Conservation (phyloP, 1,140 invertebrate species). For the Sycophila sp. region DNA sequence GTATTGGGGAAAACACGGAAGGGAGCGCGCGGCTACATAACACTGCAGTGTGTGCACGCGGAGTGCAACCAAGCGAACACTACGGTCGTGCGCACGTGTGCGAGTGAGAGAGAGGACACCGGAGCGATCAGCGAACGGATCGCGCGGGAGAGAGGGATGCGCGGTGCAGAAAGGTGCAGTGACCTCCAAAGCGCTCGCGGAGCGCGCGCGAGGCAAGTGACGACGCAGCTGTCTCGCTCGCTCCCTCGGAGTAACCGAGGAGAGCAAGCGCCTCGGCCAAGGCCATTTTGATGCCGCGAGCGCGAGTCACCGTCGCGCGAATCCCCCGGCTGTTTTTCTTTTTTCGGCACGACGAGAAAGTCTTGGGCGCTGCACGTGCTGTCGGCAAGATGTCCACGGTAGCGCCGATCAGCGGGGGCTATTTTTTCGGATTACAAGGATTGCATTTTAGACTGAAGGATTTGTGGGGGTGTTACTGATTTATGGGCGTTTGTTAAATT, state of each 20-base stretch:
- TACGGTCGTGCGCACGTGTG: conserved; percentile 19
- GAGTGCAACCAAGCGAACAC: background rate
- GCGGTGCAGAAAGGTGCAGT: conserved; percentile 46
- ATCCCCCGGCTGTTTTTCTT: conserved; percentile 25
- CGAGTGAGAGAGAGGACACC: conserved; percentile 2
- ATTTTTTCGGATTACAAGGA: no score
- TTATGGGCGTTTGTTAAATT: no score
- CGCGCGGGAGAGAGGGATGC: conserved; percentile 27
- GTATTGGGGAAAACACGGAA: no score
- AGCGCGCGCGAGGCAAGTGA: background rate
- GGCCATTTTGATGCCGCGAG: conserved; percentile 50
- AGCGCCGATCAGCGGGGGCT: no score
- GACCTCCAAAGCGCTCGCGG: conserved; percentile 45
- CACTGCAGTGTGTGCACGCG: background rate
- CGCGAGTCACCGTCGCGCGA: conserved; percentile 3
- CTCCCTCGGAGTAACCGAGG: conserved; percentile 34
- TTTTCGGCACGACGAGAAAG: conserved; percentile 14
- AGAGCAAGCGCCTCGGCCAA: conserved; percentile 47
- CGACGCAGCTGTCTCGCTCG: conserved; percentile 3
- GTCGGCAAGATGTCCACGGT: no score
- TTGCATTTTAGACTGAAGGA: no score
- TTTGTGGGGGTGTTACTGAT: no score
- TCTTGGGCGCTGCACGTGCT: conserved; percentile 6
- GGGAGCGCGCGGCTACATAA: conserved; percentile 16
- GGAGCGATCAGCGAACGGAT: conserved; percentile 15